Evolutionary conservation across 2,113 vertebrate species (phyloP).

Genomic region (Gallinago jamesoni): DNA sequence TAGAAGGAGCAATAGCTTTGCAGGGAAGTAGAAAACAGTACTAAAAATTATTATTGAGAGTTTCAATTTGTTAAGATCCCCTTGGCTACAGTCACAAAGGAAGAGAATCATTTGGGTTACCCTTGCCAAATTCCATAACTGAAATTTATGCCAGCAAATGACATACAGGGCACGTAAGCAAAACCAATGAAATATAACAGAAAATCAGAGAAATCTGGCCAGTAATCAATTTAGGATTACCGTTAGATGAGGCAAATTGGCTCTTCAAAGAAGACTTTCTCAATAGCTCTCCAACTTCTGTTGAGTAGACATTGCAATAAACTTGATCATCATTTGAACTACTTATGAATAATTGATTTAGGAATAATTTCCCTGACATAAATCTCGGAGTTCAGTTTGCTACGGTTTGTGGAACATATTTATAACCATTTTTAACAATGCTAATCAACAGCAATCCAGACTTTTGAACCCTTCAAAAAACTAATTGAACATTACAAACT

Average conservation of each 20-base stretch:
- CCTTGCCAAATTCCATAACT: neutral
- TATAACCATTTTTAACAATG: constrained; percentile 53
- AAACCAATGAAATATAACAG: neutral
- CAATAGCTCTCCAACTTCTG: neutral
- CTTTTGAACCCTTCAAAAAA: constrained; percentile 44
- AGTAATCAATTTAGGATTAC: neutral
- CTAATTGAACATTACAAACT: constrained; percentile 46
- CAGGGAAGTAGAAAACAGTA: neutral
- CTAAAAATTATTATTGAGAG: neutral
- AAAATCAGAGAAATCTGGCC: neutral
- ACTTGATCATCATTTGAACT: constrained; percentile 33
- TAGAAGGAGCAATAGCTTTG: neutral
- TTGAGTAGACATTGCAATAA: constrained; percentile 28
- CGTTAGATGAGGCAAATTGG: neutral
- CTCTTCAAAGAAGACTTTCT: neutral
- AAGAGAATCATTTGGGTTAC: neutral
- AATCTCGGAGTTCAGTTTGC: constrained; percentile 26
- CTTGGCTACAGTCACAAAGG: neutral
- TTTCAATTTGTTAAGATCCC: neutral
- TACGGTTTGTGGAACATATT: constrained; percentile 14
- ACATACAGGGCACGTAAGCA: neutral
- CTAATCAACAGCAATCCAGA: constrained; percentile 39
- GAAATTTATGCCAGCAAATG: neutral
- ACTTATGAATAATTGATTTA: constrained; percentile 56
- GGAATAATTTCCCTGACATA: constrained; percentile 49